A percentile compares a stretch with the other conserved stretches of the same genome.
These are phyloP conservation scores for Melanerpes aurifrons DNA, from an alignment of 2,113 vertebrate genomes.

Conservation along the genomic window DNA sequence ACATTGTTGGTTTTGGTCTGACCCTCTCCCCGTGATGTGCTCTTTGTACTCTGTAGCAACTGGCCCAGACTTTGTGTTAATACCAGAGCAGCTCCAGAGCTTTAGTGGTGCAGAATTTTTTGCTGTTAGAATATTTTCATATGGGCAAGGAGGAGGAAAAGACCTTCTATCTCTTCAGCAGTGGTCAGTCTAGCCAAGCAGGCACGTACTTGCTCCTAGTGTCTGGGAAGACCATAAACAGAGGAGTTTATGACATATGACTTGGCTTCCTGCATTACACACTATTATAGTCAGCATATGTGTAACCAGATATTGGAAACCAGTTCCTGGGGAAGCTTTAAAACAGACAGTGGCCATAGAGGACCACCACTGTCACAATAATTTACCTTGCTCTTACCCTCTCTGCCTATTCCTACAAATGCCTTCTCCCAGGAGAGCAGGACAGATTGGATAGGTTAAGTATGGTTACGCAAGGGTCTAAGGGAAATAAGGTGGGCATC, in stretches of 20 bases:
- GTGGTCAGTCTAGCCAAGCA: background rate
- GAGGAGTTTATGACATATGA: no score
- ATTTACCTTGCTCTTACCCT: background rate
- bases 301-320: background rate
- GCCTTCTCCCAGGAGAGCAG: background rate
- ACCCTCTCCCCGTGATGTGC: background rate
- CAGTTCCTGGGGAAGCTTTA: background rate
- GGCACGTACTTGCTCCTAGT: background rate
- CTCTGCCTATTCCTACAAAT: background rate
- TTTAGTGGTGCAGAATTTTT: background rate
- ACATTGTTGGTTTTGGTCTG: background rate
- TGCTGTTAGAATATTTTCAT: background rate
- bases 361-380: background rate
- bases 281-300: background rate
- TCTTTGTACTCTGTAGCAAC: background rate
- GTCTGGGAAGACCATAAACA: background rate
- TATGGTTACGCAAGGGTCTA: background rate
- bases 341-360: background rate
- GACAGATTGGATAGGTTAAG: background rate
- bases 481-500: background rate
- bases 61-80: background rate
- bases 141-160: background rate
- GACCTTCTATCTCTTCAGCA: background rate
- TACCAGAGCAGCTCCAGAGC: background rate
- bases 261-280: background rate